phyloP scores from a whole-genome alignment of 2,113 vertebrate genomes.

The Numida meleagris region DNA sequence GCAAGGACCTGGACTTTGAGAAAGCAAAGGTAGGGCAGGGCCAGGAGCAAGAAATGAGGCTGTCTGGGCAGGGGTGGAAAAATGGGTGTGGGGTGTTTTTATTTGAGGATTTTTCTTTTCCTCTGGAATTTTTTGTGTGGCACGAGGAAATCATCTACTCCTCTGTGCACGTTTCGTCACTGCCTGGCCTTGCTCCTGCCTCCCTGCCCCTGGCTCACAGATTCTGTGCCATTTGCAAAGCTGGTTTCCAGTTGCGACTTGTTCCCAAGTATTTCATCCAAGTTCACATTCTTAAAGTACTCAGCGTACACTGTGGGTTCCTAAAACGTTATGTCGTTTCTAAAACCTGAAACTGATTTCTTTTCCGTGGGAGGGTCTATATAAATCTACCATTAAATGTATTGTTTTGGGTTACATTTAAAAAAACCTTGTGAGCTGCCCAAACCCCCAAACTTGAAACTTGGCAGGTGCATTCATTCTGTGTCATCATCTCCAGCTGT shows the following conservation, averaged over 20 bases:
- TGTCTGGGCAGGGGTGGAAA: not conserved
- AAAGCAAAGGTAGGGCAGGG: constrained; percentile 90
- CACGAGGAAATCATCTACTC: not conserved
- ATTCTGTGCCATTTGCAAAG: not conserved
- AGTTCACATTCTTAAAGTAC: not conserved
- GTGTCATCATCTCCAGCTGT: not conserved
- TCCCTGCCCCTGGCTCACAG: not conserved
- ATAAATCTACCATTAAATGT: not conserved
- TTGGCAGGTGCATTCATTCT: not conserved
- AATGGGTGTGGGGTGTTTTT: not conserved
- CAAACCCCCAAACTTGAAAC: not conserved
- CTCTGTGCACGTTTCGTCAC: not conserved
- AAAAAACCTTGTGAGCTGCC: not conserved
- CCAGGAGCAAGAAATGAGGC: not conserved
- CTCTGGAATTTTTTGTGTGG: not conserved
- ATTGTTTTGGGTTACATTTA: not conserved
- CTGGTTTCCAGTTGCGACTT: not conserved
- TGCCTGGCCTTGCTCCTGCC: not conserved
- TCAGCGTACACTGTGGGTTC: fast-evolving
- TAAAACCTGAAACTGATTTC: not conserved
- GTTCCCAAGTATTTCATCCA: not conserved
- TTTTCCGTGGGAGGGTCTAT: not conserved
- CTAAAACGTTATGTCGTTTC: not conserved
- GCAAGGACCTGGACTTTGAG: constrained; percentile 97
- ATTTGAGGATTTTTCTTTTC: not conserved